Conservation (phyloP, 2,113 vertebrate genomes). For the Pachycephala philippinensis region DNA sequence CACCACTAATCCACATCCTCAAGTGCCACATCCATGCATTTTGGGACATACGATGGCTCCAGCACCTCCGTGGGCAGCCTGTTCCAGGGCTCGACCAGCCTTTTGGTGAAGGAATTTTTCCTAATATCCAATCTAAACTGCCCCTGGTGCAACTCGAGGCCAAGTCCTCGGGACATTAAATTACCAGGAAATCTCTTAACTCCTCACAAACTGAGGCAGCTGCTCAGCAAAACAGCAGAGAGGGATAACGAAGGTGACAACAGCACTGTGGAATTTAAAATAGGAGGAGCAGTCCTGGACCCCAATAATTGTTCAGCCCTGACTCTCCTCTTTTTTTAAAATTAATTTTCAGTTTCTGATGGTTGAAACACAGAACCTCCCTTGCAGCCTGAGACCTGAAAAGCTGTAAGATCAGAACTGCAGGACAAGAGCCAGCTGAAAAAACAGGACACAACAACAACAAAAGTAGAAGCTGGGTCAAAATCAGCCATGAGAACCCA, state of each 20-base stretch:
- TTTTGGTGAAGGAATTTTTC: neutral
- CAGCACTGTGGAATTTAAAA: neutral
- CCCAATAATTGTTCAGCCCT: neutral
- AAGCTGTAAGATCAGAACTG: fast-evolving
- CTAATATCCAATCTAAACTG: neutral
- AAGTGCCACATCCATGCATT: fast-evolving
- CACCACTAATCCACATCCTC: neutral
- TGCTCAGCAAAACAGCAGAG: neutral
- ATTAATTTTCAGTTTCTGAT: neutral
- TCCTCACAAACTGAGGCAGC: neutral
- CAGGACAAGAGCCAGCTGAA: neutral
- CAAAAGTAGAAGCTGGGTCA: neutral
- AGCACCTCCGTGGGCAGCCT: neutral
- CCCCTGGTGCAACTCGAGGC: neutral
- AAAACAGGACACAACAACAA: neutral
- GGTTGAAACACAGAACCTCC: neutral
- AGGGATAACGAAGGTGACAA: fast-evolving
- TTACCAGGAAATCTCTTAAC: neutral
- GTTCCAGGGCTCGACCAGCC: too few relatives aligned
- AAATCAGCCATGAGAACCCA: neutral
- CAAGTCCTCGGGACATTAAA: neutral
- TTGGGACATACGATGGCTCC: neutral
- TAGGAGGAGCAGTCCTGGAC: neutral
- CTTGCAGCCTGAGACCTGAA: neutral
- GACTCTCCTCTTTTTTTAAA: neutral